These are phyloP conservation scores for Leptatherina wallacei DNA, from an alignment of 2,797 vertebrate species.

Conservation along the genomic window DNA sequence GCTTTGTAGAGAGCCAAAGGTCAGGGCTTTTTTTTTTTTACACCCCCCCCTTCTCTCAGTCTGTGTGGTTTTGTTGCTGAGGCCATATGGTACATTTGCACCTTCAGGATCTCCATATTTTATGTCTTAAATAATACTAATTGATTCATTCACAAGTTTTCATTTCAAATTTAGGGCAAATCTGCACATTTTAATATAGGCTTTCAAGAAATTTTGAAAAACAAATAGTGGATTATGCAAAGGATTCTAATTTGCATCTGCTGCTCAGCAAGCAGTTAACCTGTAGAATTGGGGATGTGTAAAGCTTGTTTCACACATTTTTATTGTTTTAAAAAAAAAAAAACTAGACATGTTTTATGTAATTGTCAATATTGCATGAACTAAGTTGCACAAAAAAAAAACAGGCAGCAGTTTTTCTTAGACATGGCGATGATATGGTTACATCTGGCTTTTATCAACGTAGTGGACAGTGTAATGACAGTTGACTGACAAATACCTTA, in stretches of 20 bases:
- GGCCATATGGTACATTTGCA: conserved; percentile 62
- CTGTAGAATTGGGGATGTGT: background rate
- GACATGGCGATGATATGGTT: background rate
- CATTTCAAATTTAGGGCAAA: background rate
- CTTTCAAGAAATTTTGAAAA: background rate
- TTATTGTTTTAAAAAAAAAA: no score
- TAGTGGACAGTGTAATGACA: background rate
- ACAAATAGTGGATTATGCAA: background rate
- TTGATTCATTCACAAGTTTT: background rate
- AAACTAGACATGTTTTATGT: background rate
- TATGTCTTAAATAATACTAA: conserved; percentile 19
- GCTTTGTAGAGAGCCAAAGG: conserved; percentile 75
- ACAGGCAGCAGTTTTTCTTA: background rate
- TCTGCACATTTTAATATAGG: conserved; percentile 11
- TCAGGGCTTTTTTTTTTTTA: conserved; percentile 61
- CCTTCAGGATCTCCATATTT: conserved; percentile 28
- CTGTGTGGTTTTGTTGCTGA: conserved; percentile 52
- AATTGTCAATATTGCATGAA: background rate
- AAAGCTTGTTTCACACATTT: background rate
- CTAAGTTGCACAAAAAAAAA: background rate
- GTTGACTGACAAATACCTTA: background rate
- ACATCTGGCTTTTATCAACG: background rate
- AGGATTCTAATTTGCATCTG: background rate
- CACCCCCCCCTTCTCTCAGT: conserved; percentile 41
- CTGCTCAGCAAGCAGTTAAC: background rate